Evolutionary conservation across 37 sponge, comb jelly and placozoan species (phyloP), one percentile per base, ranked within the genome.

Genomic region (Spongia lamella): DNA sequence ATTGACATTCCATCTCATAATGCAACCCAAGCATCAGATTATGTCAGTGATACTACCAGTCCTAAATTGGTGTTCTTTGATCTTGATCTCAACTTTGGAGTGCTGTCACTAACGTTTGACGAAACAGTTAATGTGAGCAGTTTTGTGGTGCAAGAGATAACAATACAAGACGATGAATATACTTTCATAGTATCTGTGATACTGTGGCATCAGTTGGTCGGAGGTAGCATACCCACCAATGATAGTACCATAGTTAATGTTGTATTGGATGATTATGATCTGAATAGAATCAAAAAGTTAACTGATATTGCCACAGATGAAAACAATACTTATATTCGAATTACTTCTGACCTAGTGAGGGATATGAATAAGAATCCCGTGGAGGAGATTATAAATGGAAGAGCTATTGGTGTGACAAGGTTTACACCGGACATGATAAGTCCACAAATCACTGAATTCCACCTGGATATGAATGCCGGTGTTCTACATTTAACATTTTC

Each of bases 301-400:
- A 63, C 68, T 24, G 43, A 56, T 5, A 35, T 90, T 26, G 88
- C 86, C 13, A 86, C 84, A 14, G 55, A 71, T 20, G 33, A 29
- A 5, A 40, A 64, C 24, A 64, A 79, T 61, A 88, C 92, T 1
- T 90, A 82, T 67, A 40, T 94, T 29, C 61, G 66, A 0, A 65
- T 88, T 24, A 35, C 62, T 1, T 34, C 50, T 3, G 67, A 47
- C 22, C 75, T 90, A n/a, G 55, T 90, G 1, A 38, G 13, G 22
- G 95, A 94, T 55, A 84, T 90, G 88, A 90, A 52, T 79, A 79
- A 55, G 7, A 94, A 94, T 38, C 63, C 62, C 7, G 87, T 89
- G 34, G 56, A 30, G 27, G 76, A 49, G 27, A 38, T 79, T 9
- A 39, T 63, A 24, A 81, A 87, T 68, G 92, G 92, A 16, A 59